Conservation (phyloP, 2,797 vertebrate genomes). For the Caiman crocodilus region DNA sequence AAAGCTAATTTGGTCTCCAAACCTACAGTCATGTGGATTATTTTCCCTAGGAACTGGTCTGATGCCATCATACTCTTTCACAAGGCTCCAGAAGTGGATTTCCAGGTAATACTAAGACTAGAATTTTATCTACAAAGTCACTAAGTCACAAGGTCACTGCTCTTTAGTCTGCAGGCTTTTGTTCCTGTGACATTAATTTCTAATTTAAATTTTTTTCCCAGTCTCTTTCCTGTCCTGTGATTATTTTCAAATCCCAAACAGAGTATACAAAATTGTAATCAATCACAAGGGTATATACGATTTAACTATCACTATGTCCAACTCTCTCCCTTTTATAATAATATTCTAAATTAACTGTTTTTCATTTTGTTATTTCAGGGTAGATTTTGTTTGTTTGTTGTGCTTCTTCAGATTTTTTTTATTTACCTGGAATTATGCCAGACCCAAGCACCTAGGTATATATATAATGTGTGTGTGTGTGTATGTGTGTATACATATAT, state of each 20-base stretch:
- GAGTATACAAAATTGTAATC: neutral
- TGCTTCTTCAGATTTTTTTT: neutral
- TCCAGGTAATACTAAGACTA: fast-evolving
- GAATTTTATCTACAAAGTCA: fast-evolving
- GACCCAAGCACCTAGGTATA: fast-evolving
- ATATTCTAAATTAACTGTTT: neutral
- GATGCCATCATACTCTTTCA: fast-evolving
- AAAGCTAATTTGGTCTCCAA: neutral
- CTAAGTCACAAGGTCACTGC: neutral
- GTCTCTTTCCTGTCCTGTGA: neutral
- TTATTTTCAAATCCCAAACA: neutral
- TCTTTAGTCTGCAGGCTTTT: neutral
- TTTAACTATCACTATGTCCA: neutral
- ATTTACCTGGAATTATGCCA: neutral
- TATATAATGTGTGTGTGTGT: no score
- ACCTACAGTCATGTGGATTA: fast-evolving
- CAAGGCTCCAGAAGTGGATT: fast-evolving
- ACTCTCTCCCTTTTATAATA: neutral
- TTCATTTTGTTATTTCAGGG: neutral
- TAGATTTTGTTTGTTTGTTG: neutral
- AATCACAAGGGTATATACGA: neutral
- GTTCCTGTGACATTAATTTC: neutral
- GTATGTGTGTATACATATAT: no score
- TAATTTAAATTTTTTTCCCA: neutral
- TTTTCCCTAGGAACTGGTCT: neutral